Evolutionary conservation across 2,888 invertebrate species (phyloP), one percentile per base, ranked within the genome.

Genomic region (Xestia c-nigrum): DNA sequence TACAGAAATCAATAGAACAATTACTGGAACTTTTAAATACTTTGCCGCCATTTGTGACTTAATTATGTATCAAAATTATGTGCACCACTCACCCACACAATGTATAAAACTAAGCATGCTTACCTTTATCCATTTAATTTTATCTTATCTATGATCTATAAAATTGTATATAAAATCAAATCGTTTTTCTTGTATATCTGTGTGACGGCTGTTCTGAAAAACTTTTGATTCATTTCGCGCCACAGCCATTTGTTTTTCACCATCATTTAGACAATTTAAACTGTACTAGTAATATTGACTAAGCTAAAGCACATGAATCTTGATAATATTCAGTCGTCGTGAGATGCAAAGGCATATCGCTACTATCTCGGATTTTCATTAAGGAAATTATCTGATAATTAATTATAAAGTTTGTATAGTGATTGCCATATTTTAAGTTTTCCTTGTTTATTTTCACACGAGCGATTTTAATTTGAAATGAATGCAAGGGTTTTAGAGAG

Each of bases 371-470:
- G 3, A 59, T 40, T 40, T 55, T 55, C 3, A 43, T 19, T 57
- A 69, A 24, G 12, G 55, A 31, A 70, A 70, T 70, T 71, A 16
- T 64, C n/a, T 31, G 31, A 46, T 64, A 71, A 64, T 63, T 64
- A 21, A 71, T 71, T 46, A 65, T 47, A 38, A 71, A 71, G n/a
- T 65, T 65, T 38, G 12, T 19, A 47, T 64, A 46, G 31, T 38
- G 46, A 38, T 47, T 71, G 38, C 21, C 16, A 47, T n/a, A 47
- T 47, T 71, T 6, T 12, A 31, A 6, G 21, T 38, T 59, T 46
- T 46, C 31, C 69, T 63, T 70, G 46, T 46, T 63, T 70, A 43
- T 31, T 43, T 21, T 14, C 5, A 43, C 5, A 43, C 19, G 19
- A 64, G 21, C 9, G 16, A 9, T 31, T 19, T 43, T 5, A 9